Evolutionary conservation across 2,888 invertebrate species (phyloP), one percentile per base, ranked within the genome.

Genomic region (Ferdinandea cuprea): DNA sequence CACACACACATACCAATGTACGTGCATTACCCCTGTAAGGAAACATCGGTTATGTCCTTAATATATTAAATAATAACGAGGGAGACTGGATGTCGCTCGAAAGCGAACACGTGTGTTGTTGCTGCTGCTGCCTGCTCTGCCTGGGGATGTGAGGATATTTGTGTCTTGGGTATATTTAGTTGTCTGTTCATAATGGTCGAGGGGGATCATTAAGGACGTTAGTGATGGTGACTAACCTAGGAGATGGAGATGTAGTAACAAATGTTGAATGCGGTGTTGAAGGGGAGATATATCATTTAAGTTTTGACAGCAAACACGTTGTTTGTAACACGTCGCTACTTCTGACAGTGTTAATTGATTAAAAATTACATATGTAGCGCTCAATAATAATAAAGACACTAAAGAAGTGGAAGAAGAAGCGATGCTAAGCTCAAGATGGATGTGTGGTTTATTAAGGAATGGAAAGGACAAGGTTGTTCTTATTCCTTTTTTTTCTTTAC

Each of bases 201-300:
- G 54, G 71, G 59, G 77, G 66, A 72, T 81, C 81, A 81, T 81
- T 77, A 81, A 59, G 65, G 52, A 71, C 48, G 25, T 25, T 46
- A 30, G 35, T 59, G 44, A 65, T 81, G 59, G 13, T 54, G 11
- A 19, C 37, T 40, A 37, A 21, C n/a, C 35, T 13, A 42, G 25
- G n/a, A 17, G 37, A 25, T 40, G 40, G 66, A 28, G 17, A 30
- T 56, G 46, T 42, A 56, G 63, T 50, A 71, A 63, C 32, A 63
- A 77, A 73, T 59, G 42, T 28, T 9, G 54, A 28, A 65, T 65
- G 48, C 35, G 32, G n/a, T 30, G 21, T 6, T 44, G 35, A 25
- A 19, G 30, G 40, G 25, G 35, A 44, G 25, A 81, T 65, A 71
- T 71, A 81, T 81, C 59, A 66, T 65, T 65, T 59, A 54, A 71